phyloP scores from a whole-genome alignment of 2,113 vertebrate genomes.

The Damaliscus lunatus region DNA sequence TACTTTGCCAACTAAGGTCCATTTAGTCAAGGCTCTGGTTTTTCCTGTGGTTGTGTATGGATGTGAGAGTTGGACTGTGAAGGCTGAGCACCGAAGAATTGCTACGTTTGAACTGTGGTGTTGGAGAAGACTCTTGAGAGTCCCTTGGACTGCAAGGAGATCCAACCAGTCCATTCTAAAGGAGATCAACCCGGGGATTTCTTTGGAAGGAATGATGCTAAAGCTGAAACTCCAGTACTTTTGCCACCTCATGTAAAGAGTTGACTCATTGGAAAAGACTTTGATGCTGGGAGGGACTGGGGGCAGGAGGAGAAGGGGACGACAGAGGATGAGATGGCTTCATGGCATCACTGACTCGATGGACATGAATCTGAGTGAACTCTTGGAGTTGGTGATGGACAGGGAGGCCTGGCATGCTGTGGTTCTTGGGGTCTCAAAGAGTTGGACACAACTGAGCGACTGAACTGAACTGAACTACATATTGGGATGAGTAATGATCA shows the following conservation, averaged over 20 bases:
- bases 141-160: not conserved
- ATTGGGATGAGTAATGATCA: not conserved
- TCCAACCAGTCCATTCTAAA: not conserved
- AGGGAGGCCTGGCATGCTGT: not conserved
- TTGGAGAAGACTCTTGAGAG: not conserved
- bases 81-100: not conserved
- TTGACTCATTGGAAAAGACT: not conserved
- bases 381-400: rapidly evolving
- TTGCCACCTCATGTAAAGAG: rapidly evolving
- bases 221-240: not conserved
- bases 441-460: not conserved
- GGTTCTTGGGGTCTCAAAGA: not conserved
- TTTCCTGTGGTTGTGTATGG: not conserved
- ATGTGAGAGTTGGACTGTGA: not conserved
- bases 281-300: not conserved
- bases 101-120: not conserved
- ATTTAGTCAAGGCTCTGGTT: not conserved
- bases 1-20: not conserved
- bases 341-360: not conserved
- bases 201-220: not conserved
- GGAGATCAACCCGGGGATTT: not conserved
- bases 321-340: not conserved
- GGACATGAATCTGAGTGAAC: not conserved
- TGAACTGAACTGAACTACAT: not conserved
- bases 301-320: not conserved